Evolutionary conservation across 2,888 invertebrate species (phyloP), one percentile per base, ranked within the genome.

Genomic region (Falcaria lacertinaria): DNA sequence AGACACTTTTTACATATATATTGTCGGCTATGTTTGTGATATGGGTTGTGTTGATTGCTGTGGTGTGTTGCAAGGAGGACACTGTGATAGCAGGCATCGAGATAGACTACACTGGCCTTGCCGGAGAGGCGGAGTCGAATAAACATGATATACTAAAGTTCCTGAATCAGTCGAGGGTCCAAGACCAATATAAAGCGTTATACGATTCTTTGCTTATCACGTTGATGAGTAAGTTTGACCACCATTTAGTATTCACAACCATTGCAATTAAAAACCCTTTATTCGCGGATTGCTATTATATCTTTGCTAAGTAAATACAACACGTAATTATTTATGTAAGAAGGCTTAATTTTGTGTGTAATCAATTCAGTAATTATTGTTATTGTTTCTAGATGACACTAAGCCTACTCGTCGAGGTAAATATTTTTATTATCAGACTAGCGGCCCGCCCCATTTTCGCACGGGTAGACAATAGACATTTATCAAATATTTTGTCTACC

Each of bases 91-190:
- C 62, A 0, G 62, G 62, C 0, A 64, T 61, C 1, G 75, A 74
- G 1, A 67, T 85, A 22, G 86, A 88, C 54, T 88, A 84, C 42
- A 64, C 81, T 0, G 52, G 54, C 11, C 39, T 88, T 15, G 87
- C 87, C 0, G 58, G 54, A 0, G 76, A 85, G 37, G 85, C 83
- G 0, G 88, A 88, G 43, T 60, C 25, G 14, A 69, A 84, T 46
- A 88, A 87, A 43, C 45, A 59, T 6, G 64, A 86, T 32, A 72
- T 88, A 19, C 56, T 88, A 0, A 58, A 53, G 7, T 88, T 87
- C 47, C 58, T 88, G 2, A 82, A 83, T 39, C 56, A 78, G 33
- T 53, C 67, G 1, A 53, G 60, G 8, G 69, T 83, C 0, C 71
- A 64, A 34, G 64, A 73, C 16, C 67, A 72, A 35, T 88, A 88